Percentiles rank a stretch among this genome's conserved stretches.
Conservation (phyloP, 2,888 invertebrate species). For the Yponomeuta plumbellus region DNA sequence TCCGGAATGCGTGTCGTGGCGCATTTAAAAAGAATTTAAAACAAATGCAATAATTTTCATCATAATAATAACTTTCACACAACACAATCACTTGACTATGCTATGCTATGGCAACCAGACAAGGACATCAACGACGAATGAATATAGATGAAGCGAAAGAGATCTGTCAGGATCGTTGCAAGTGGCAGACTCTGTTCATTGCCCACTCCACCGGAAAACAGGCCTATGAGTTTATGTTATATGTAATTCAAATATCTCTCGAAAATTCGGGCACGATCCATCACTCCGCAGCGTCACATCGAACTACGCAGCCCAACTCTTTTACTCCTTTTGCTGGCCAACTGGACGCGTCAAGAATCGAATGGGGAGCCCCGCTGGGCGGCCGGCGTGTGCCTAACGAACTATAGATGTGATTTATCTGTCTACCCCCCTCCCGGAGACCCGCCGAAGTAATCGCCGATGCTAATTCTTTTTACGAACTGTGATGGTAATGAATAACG, state of each 20-base stretch:
- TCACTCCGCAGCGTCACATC: conserved; percentile 58
- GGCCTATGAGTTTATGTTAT: too few relatives aligned
- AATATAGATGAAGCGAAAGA: too few relatives aligned
- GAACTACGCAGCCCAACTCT: conserved; percentile 57
- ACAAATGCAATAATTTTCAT: too few relatives aligned
- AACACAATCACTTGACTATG: too few relatives aligned
- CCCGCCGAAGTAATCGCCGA: conserved; percentile 31
- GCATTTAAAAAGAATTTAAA: too few relatives aligned
- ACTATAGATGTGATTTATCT: conserved; percentile 65
- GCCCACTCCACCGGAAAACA: too few relatives aligned
- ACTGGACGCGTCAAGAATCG: conserved; percentile 46
- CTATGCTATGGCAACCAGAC: too few relatives aligned
- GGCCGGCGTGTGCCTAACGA: conserved; percentile 67
- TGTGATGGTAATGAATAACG: conserved; percentile 54
- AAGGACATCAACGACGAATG: too few relatives aligned
- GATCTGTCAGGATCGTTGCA: too few relatives aligned
- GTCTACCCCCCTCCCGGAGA: conserved; percentile 35
- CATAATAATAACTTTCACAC: too few relatives aligned
- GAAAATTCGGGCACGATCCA: conserved; percentile 41
- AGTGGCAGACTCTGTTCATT: too few relatives aligned
- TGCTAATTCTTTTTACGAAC: conserved; percentile 66
- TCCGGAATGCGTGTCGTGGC: too few relatives aligned
- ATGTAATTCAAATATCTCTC: neutral
- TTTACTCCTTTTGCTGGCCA: conserved; percentile 57
- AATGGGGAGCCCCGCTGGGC: conserved; percentile 63